Conservation (phyloP, 2,888 invertebrate genomes). For the Agriotes lineatus region DNA sequence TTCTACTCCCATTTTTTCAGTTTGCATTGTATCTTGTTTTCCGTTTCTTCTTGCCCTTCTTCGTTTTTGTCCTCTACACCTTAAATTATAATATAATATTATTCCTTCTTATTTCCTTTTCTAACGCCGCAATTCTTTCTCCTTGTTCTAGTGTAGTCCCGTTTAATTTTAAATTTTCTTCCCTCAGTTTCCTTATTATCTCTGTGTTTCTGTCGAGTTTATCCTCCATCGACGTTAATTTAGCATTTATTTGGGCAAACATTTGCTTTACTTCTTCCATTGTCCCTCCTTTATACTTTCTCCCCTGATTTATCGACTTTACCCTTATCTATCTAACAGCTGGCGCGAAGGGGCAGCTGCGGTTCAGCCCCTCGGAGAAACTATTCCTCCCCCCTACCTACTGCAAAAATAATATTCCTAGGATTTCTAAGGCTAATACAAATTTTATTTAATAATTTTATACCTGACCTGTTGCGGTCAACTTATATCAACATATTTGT, state of each 20-base stretch:
- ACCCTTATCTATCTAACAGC: not conserved
- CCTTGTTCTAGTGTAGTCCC: too few species aligned
- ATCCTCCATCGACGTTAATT: not conserved
- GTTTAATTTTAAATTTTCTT: too few species aligned
- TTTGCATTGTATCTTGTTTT: not conserved
- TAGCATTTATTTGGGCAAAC: not conserved
- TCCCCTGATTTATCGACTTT: not conserved
- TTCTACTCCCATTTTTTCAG: not conserved
- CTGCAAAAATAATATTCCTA: too few species aligned
- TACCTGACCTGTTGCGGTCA: too few species aligned
- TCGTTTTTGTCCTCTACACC: not conserved
- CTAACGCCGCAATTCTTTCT: too few species aligned
- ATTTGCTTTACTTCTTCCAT: constrained; percentile 2
- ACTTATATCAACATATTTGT: too few species aligned
- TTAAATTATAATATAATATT: too few species aligned
- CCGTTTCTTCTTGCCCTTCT: constrained; percentile 1
- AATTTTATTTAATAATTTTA: too few species aligned
- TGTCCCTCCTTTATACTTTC: not conserved
- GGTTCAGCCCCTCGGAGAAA: constrained; percentile 1
- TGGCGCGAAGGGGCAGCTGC: not conserved
- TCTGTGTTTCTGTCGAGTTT: too few species aligned
- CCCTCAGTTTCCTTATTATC: too few species aligned
- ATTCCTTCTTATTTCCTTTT: too few species aligned
- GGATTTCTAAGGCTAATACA: too few species aligned
- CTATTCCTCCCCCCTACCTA: not conserved